Base-by-base conservation (phyloP, 1,140 invertebrate species). In the Eriocheir sinensis region DNA sequence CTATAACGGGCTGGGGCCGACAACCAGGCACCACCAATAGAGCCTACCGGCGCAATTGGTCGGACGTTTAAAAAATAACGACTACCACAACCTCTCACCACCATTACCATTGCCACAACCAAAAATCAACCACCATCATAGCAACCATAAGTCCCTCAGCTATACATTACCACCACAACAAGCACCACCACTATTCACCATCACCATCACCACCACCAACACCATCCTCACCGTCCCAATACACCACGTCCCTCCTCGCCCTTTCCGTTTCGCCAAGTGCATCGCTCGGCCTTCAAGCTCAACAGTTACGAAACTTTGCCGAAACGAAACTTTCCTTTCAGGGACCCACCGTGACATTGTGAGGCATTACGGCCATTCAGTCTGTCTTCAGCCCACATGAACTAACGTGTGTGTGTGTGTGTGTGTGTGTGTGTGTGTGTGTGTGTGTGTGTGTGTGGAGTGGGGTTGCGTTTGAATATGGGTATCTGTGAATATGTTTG, bases 251-350 rank as follows among this genome's bases (percentile, higher is more conserved):
- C n/a, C n/a, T n/a, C n/a, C n/a, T n/a, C n/a, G n/a, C n/a, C n/a
- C n/a, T n/a, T n/a, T n/a, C n/a, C n/a, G n/a, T 4, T n/a, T 72
- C 60, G 27, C 60, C 60, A 27, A n/a, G 8, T 21, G 27, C 60
- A 72, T 72, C 60, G n/a, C 27, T 72, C 21, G 0, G 60, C 12
- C 27, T n/a, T 72, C 60, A 72, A 72, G 21, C 27, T 72, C 60
- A 72, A 72, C 60, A 72, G 4, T 72, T 72, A 4, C 60, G 60
- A 72, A 72, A 72, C 60, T 72, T 72, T 72, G 21, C 12, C 60
- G 27, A 72, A 72, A 72, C 60, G n/a, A 72, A 72, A 72, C 60
- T 72, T 72, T 72, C 60, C 60, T 72, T 72, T 72, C n/a, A 72
- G 60, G n/a, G 60, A 72, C 0, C 1, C 9, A n/a, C 60, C 60